Evolutionary conservation across 1,140 invertebrate species (phyloP).

Genomic region (Achroia grisella): DNA sequence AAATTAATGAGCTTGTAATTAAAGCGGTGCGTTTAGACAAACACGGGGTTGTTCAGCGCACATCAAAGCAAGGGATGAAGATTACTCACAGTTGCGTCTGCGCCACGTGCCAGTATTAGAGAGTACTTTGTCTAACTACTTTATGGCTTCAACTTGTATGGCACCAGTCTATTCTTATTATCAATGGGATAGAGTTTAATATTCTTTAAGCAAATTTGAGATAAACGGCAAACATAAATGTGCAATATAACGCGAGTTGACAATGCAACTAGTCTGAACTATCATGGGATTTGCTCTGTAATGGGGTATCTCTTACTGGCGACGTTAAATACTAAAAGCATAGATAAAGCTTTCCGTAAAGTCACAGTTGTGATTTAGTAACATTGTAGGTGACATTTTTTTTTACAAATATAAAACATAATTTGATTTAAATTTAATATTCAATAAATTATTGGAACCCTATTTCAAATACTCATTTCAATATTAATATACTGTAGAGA

Average conservation of each 20-base stretch:
- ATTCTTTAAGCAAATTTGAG: not conserved
- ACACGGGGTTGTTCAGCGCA: slow-evolving; percentile 39
- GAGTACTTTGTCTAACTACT: slow-evolving; percentile 24
- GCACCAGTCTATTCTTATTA: not conserved
- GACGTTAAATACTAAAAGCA: slow-evolving; percentile 44
- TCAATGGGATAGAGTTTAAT: slow-evolving; percentile 12
- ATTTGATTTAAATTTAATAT: too few relatives aligned
- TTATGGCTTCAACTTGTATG: not conserved
- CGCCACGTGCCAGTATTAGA: slow-evolving; percentile 57
- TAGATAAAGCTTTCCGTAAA: slow-evolving; percentile 37
- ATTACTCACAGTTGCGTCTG: slow-evolving; percentile 58
- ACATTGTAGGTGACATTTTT: too few relatives aligned
- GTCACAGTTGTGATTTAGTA: slow-evolving; percentile 25
- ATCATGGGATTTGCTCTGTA: slow-evolving; percentile 59
- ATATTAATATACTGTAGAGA: too few relatives aligned
- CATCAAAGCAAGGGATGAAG: slow-evolving; percentile 55
- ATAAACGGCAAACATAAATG: slow-evolving; percentile 14
- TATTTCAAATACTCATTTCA: too few relatives aligned
- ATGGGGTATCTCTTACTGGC: slow-evolving; percentile 44
- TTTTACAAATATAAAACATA: too few relatives aligned
- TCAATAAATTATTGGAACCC: too few relatives aligned
- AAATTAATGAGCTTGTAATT: slow-evolving; percentile 67
- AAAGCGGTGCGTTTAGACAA: slow-evolving; percentile 57
- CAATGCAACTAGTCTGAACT: slow-evolving; percentile 62
- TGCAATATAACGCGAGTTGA: slow-evolving; percentile 38